Percentiles rank a stretch among this genome's conserved stretches.
Conservation (phyloP, 2,888 invertebrate genomes). For the Sisyra nigra region DNA sequence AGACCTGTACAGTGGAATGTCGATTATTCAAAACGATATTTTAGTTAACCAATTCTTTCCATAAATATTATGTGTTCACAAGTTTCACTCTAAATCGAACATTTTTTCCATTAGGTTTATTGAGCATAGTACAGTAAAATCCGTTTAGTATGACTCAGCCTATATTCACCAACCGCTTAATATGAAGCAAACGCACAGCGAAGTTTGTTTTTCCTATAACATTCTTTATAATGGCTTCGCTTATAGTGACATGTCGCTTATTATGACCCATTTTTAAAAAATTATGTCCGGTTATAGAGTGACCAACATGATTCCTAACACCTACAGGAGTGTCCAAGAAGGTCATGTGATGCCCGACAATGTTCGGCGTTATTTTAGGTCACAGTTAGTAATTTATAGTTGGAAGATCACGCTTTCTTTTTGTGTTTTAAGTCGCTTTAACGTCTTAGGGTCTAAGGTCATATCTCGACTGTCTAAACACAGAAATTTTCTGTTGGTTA, state of each 20-base stretch:
- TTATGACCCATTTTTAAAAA: conserved; percentile 9
- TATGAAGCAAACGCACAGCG: conserved; percentile 3
- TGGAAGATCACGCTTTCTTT: no score
- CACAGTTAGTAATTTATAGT: conserved; percentile 7
- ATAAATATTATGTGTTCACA: no score
- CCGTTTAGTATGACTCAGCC: conserved; percentile 10
- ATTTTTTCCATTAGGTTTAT: no score
- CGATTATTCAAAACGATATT: no score
- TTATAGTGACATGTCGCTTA: conserved; percentile 9
- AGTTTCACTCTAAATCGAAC: no score
- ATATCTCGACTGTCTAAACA: no score
- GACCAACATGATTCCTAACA: conserved; percentile 7
- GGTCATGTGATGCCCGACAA: conserved; percentile 7
- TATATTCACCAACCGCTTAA: conserved; percentile 5
- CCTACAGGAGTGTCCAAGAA: conserved; percentile 7
- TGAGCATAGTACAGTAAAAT: neutral
- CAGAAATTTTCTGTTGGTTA: no score
- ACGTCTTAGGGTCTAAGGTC: no score
- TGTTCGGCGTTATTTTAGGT: conserved; percentile 7
- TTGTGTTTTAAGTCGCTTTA: no score
- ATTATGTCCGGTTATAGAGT: conserved; percentile 7
- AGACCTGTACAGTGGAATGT: no score
- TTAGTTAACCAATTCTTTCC: no score
- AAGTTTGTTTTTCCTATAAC: conserved; percentile 10
- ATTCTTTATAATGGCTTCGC: conserved; percentile 8